Evolutionary conservation across 2,888 invertebrate genomes (phyloP), one percentile per base, ranked within the genome.

Genomic region (Melieria omissa): DNA sequence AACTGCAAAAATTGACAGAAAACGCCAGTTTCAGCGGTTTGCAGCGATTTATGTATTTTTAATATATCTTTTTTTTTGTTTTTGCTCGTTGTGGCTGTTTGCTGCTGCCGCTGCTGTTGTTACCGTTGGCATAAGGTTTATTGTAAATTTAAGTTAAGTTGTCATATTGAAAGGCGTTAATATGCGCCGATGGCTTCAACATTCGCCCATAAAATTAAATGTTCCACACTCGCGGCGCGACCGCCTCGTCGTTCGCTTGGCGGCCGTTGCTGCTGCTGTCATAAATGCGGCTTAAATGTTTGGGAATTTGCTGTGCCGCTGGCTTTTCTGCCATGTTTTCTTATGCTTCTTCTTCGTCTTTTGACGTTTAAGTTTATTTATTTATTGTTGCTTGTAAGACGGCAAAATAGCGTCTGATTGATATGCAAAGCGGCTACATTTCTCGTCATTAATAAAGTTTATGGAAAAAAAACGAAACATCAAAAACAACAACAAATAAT

Each of bases 401-500:
- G 2, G 4, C 6, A 54, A 44, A 9, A 10, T 7, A 16, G 16
- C 41, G 9, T 12, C 41, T 75, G 77, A 77, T 78, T 78, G 77
- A 78, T 78, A 78, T 78, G 75, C 78, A 72, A 75, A 71, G 65
- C 78, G 74, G 73, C 74, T 67, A 73, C 72, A 66, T 71, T 74
- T 76, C 72, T 73, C 65, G 73, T 75, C 75, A 73, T 75, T 74
- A 74, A 78, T 76, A 75, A 76, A 76, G 77, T 75, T 77, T 77
- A 73, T 74, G 75, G 74, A 73, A 75, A 64, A 16, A 46, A n/a
- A 41, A 54, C 42, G 10, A 49, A 47, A 29, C 16, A 44, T 46
- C 16, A n/a, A 47, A 6, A n/a, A 16, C 4, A 4, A n/a, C 29
- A 41, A 10, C 7, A 41, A 9, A 52, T 14, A 4, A 6, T n/a